Evolutionary conservation across 2,113 vertebrate species (phyloP).

Genomic region (Melanocharis versteri): DNA sequence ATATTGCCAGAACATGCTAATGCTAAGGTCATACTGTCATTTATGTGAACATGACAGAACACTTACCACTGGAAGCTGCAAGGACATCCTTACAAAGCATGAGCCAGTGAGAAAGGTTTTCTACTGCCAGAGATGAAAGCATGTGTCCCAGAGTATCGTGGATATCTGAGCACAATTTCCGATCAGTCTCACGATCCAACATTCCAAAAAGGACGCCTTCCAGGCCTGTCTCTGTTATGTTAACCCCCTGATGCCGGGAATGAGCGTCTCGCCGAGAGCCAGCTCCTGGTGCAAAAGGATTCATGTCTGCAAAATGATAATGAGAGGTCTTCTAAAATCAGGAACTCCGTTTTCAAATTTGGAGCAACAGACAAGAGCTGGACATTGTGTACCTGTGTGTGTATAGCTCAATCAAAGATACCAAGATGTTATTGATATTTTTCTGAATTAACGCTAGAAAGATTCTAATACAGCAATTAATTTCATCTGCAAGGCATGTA

Average conservation of each 20-base stretch:
- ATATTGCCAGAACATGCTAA: not conserved
- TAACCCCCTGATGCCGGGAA: constrained; percentile 80
- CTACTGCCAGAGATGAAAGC: constrained; percentile 94
- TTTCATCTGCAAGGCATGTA: not conserved
- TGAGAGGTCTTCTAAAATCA: not conserved
- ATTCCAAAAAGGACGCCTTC: constrained; percentile 97
- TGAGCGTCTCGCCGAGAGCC: constrained; percentile 69
- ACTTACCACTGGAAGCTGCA: constrained; percentile 91
- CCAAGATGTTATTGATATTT: not conserved
- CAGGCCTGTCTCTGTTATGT: constrained; percentile 94
- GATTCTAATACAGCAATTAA: not conserved
- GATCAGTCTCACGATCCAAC: constrained; percentile 95
- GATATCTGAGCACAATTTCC: constrained; percentile 95
- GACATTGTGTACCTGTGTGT: too few species aligned
- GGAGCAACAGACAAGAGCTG: not conserved
- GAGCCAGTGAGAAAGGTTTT: constrained; percentile 96
- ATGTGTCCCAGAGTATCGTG: constrained; percentile 98
- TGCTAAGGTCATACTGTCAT: not conserved
- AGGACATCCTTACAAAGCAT: constrained; percentile 97
- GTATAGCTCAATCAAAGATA: not conserved
- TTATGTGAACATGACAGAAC: not conserved
- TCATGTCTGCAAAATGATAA: constrained; percentile 66
- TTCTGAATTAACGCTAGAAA: not conserved
- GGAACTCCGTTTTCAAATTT: not conserved
- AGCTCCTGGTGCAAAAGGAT: constrained; percentile 70